Evolutionary conservation across 2,113 vertebrate genomes (phyloP).

Genomic region (Prunella himalayana): DNA sequence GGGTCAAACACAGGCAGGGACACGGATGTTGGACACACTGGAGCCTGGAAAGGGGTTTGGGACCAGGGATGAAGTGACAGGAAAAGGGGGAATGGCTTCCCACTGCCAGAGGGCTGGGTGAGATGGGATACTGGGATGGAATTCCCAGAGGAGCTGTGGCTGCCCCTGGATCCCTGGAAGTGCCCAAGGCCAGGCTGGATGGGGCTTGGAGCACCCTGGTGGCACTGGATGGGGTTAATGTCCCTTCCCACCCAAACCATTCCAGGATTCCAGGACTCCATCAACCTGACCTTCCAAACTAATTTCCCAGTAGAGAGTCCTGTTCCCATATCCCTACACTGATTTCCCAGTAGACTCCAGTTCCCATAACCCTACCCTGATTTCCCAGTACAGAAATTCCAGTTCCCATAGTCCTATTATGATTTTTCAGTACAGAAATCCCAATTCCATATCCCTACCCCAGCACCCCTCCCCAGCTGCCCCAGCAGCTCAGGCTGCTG

Average conservation of each 20-base stretch:
- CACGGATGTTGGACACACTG: fast-evolving
- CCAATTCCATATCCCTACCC: fast-evolving
- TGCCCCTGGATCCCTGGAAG: not conserved
- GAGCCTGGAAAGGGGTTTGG: fast-evolving
- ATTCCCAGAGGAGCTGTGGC: not conserved
- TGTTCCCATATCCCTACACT: fast-evolving
- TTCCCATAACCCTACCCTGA: not conserved
- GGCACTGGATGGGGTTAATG: not conserved
- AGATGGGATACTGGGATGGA: not conserved
- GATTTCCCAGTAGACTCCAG: not conserved
- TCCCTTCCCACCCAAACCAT: not conserved
- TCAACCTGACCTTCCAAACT: fast-evolving
- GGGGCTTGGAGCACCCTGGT: not conserved
- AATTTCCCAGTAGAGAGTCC: not conserved
- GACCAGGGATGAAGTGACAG: fast-evolving
- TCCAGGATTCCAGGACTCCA: not conserved
- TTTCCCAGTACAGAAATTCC: not conserved
- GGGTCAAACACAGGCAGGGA: not conserved
- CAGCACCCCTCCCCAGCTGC: not conserved
- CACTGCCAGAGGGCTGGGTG: not conserved
- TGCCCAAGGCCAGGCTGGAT: fast-evolving
- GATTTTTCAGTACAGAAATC: not conserved
- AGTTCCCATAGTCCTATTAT: not conserved
- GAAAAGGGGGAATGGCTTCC: not conserved
- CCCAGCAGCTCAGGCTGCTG: not conserved